phyloP scores from a whole-genome alignment of 2,797 vertebrate species.

The Simalia tracyae region DNA sequence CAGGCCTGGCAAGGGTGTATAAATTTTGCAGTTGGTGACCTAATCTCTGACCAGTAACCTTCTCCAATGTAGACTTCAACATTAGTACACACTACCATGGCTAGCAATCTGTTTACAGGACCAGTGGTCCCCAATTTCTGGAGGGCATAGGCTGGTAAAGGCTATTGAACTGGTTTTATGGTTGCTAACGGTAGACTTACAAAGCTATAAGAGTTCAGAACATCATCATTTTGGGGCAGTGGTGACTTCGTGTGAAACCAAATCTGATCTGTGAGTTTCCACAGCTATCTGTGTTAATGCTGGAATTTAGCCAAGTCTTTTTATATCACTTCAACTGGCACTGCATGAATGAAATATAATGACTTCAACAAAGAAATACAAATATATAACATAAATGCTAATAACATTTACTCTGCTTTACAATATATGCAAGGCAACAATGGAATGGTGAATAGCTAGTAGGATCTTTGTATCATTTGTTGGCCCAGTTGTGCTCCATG shows the following conservation, averaged over 20 bases:
- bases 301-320: constrained; percentile 20
- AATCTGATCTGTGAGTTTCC: not conserved
- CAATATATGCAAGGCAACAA: not conserved
- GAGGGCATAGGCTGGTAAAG: too few species aligned
- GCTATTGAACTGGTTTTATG: too few species aligned
- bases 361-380: not conserved
- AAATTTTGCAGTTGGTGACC: not conserved
- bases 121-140: not conserved
- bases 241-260: not conserved
- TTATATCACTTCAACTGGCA: not conserved
- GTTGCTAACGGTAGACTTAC: too few species aligned
- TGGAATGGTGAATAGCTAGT: not conserved
- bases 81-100: not conserved
- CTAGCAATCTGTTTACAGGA: not conserved
- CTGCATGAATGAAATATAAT: not conserved
- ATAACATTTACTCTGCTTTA: not conserved
- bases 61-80: not conserved
- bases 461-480: not conserved
- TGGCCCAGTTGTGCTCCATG: not conserved
- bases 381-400: not conserved
- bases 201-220: not conserved
- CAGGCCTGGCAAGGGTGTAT: not conserved
- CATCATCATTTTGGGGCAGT: too few species aligned
- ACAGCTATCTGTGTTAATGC: not conserved
- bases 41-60: not conserved